Evolutionary conservation across 2,888 invertebrate species (phyloP).

Genomic region (Beris chalybata): DNA sequence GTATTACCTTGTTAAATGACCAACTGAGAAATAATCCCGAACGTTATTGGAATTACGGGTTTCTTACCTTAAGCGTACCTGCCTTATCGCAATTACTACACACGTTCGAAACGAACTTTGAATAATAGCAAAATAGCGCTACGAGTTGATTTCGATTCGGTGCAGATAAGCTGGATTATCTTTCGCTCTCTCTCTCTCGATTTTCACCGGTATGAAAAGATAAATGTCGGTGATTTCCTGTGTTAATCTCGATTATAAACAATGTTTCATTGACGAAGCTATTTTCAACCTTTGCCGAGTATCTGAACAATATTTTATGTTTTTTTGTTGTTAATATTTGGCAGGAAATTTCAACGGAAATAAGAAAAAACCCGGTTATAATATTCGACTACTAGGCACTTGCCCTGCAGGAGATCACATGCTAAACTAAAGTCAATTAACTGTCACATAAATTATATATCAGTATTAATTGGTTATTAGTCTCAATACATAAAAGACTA

Average conservation of each 20-base stretch:
- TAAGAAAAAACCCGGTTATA: conserved; percentile 3
- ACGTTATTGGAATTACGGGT: conserved; percentile 11
- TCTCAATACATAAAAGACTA: conserved; percentile 22
- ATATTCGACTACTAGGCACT: conserved; percentile 10
- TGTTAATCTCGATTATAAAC: too few species aligned
- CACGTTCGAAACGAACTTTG: conserved; percentile 11
- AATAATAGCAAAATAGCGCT: conserved; percentile 10
- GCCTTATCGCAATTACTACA: conserved; percentile 10
- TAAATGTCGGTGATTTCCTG: too few species aligned
- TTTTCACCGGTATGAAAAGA: too few species aligned
- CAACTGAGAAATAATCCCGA: conserved; percentile 19
- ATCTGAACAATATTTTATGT: not conserved
- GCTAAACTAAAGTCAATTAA: conserved; percentile 30
- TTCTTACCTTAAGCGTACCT: conserved; percentile 22
- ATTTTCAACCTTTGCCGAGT: not conserved
- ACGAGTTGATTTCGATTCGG: conserved; percentile 12
- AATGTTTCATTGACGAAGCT: not conserved
- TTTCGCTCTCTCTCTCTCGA: conserved; percentile 16
- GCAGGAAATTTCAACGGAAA: not conserved
- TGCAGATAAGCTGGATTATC: conserved; percentile 21
- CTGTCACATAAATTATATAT: conserved; percentile 30
- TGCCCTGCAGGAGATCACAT: conserved; percentile 26
- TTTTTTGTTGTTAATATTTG: not conserved
- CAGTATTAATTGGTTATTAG: conserved; percentile 27
- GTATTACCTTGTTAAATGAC: conserved; percentile 2